phyloP scores from a whole-genome alignment of 2,113 vertebrate species.

The Antechinus stuartii region DNA sequence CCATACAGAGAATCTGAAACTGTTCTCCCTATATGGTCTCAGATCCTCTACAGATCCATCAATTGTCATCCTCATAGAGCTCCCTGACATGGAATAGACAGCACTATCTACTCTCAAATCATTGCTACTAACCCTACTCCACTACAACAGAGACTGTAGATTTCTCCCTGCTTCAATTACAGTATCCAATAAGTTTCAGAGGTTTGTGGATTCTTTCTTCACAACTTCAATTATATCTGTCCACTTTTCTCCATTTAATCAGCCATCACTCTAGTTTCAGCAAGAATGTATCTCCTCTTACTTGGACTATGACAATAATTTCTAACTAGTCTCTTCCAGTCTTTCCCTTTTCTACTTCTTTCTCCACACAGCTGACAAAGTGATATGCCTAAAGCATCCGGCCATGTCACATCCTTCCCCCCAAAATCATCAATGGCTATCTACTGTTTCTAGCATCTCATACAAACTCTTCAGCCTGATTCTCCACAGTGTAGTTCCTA shows the following conservation, averaged over 20 bases:
- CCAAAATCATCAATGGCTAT: not conserved
- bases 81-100: not conserved
- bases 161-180: not conserved
- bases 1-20: not conserved
- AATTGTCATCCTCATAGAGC: not conserved
- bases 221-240: not conserved
- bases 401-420: not conserved
- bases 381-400: not conserved
- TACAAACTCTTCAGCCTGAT: not conserved
- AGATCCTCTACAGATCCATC: not conserved
- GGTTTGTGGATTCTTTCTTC: not conserved
- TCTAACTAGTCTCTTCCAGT: not conserved
- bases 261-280: not conserved
- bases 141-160: not conserved
- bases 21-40: not conserved
- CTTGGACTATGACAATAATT: not conserved
- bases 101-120: not conserved
- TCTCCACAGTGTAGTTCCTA: not conserved
- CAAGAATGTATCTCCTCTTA: not conserved
- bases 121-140: not conserved
- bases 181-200: not conserved
- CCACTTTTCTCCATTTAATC: not conserved
- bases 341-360: not conserved
- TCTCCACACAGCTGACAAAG: not conserved
- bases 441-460: not conserved